Conservation (phyloP, 2,888 invertebrate species). For the Agonopterix subpropinquella region DNA sequence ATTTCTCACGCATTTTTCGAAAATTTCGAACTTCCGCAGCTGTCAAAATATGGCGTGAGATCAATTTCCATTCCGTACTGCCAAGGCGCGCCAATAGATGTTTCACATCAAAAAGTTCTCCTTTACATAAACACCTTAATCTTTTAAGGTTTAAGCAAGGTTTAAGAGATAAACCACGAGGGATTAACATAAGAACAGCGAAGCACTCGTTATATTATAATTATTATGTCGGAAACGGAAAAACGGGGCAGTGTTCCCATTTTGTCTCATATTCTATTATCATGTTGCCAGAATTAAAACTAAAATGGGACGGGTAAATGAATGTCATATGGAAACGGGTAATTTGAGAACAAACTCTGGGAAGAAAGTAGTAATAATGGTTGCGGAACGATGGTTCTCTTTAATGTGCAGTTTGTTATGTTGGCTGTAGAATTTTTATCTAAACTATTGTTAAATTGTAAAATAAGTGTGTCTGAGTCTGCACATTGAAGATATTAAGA, state of each 20-base stretch:
- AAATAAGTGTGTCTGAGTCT: no score
- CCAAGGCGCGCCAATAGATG: no score
- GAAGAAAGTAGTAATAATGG: no score
- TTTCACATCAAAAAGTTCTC: background rate
- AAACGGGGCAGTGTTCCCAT: constrained; percentile 6
- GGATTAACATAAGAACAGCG: constrained; percentile 18
- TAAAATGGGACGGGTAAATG: background rate
- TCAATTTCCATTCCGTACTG: no score
- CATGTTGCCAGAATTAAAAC: constrained; percentile 1
- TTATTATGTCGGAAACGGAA: background rate
- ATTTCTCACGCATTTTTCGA: no score
- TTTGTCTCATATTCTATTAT: constrained; percentile 8
- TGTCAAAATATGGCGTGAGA: no score
- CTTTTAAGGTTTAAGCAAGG: background rate
- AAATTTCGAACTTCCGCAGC: no score
- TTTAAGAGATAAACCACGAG: constrained; percentile 12
- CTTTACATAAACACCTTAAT: background rate
- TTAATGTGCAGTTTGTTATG: no score
- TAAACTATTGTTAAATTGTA: no score
- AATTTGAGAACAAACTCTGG: background rate
- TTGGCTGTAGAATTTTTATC: no score
- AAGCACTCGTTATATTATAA: constrained; percentile 1
- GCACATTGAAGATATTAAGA: no score
- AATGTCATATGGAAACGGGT: background rate
- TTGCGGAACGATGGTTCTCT: no score